Base-by-base conservation (phyloP, 2,888 invertebrate species). In the Oscheius sp. region DNA sequence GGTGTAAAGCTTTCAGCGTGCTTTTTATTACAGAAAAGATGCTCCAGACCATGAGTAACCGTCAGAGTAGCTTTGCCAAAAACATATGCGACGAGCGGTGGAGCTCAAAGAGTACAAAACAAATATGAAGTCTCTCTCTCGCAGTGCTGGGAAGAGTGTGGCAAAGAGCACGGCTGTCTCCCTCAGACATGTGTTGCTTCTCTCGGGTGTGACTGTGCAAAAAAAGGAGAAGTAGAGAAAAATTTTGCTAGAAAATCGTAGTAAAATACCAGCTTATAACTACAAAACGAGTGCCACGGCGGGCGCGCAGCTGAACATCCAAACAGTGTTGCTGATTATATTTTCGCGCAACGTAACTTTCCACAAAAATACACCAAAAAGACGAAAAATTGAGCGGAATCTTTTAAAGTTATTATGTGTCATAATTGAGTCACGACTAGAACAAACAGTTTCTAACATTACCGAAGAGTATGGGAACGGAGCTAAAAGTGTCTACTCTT, bases 161-260 rank as follows among this genome's bases (percentile, higher is more conserved):
- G 59, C 59, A 26, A 30, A 22, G 24, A 30, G 59, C 59, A 41
- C 17, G 33, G 32, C 20, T 54, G 36, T 36, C 54, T 30, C 54
- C 24, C 59, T 59, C 44, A 59, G 59, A 59, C 59, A 59, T 59
- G 59, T 59, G 59, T 59, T 59, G 59, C 59, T 26, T 8, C 54
- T 24, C 50, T 50, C 24, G 24, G 50, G 50, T n/a, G 9, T 12
- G 32, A 54, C 54, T 54, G 54, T 54, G 54, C 30, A 32, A n/a
- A 54, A 8, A 36, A 33, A n/a, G 54, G 54, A 54, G 54, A 54
- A 54, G 54, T 54, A 54, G 54, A 54, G 54, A 54, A 54, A 54
- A 33, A n/a, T n/a, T n/a, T n/a, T n/a, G n/a, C n/a, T n/a, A n/a
- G n/a, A n/a, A n/a, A n/a, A n/a, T n/a, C n/a, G n/a, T n/a, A n/a